Evolutionary conservation across 2,113 vertebrate species (phyloP).

Genomic region (Sapajus apella): DNA sequence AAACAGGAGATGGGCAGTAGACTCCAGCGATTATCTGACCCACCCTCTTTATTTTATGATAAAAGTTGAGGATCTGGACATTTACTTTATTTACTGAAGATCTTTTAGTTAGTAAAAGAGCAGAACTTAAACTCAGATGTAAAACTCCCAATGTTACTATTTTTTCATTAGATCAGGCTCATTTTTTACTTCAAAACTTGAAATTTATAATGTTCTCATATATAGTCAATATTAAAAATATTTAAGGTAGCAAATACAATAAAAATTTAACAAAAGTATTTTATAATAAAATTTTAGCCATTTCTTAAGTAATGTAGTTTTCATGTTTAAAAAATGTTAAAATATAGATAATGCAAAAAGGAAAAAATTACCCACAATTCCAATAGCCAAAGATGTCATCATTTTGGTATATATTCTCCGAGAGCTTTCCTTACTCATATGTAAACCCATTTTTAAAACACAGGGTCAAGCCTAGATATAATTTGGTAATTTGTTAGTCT

Average conservation of each 20-base stretch:
- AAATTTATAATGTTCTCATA: background rate
- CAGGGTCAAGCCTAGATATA: background rate
- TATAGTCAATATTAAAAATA: constrained; percentile 31
- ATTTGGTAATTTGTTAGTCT: background rate
- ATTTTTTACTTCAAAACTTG: constrained; percentile 18
- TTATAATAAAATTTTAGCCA: background rate
- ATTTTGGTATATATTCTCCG: background rate
- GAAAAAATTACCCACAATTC: background rate
- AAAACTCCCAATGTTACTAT: background rate
- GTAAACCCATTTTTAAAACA: background rate
- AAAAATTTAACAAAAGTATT: background rate
- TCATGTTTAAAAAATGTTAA: background rate
- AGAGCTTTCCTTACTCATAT: background rate
- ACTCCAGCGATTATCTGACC: background rate
- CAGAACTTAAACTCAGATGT: background rate
- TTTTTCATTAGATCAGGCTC: background rate
- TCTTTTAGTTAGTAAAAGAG: background rate
- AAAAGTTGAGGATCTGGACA: background rate
- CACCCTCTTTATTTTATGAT: background rate
- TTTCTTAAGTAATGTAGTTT: constrained; percentile 20
- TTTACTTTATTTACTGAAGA: background rate
- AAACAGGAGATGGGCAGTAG: background rate
- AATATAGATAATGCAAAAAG: constrained; percentile 17
- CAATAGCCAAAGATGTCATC: background rate
- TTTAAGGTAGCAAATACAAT: background rate